A percentile compares a stretch with the other conserved stretches of the same genome.
Evolutionary conservation across 2,797 vertebrate species (phyloP).

Genomic region (Tokudaia muenninki): DNA sequence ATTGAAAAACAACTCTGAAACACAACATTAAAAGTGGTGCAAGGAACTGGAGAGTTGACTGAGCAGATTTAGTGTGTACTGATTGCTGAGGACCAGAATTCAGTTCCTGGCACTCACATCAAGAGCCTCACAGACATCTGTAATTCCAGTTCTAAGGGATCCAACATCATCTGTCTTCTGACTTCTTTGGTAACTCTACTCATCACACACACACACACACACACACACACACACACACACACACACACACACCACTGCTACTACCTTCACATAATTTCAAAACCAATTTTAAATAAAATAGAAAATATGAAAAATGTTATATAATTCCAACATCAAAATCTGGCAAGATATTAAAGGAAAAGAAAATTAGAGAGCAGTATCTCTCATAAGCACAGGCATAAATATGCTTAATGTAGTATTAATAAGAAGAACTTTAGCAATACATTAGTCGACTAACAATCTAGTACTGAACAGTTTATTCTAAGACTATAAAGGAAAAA

Average conservation of each 20-base stretch:
- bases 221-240: background rate
- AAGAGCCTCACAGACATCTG: background rate
- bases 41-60: background rate
- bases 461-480: background rate
- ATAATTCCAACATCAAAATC: background rate
- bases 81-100: background rate
- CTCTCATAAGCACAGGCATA: background rate
- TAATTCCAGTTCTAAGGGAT: background rate
- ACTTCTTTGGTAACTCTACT: background rate
- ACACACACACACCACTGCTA: background rate
- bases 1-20: background rate
- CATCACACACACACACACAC: background rate
- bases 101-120: background rate
- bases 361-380: background rate
- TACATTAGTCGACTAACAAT: background rate
- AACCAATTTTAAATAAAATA: background rate
- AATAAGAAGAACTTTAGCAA: background rate
- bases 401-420: background rate
- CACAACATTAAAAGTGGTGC: background rate
- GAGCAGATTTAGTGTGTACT: background rate
- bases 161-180: background rate
- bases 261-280: background rate
- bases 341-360: background rate
- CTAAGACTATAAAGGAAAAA: background rate
- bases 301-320: background rate